Conservation (phyloP, 2,797 vertebrate genomes). For the Meda fulgida region DNA sequence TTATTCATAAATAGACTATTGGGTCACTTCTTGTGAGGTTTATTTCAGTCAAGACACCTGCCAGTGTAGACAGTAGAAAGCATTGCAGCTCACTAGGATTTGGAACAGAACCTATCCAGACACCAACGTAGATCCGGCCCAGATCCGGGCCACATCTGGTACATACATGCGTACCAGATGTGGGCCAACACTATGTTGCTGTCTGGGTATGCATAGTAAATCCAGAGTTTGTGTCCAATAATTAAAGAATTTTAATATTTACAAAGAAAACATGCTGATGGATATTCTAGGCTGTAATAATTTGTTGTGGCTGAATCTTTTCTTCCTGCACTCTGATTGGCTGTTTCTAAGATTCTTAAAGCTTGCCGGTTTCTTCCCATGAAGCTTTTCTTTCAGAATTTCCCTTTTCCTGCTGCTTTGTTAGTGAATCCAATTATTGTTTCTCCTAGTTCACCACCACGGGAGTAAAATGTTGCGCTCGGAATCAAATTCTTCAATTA, state of each 20-base stretch:
- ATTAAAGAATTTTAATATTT: background rate
- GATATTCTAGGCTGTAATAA: background rate
- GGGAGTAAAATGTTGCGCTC: slow-evolving; percentile 99
- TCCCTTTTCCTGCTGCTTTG: slow-evolving; percentile 70
- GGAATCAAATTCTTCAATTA: slow-evolving; percentile 99
- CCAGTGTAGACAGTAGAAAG: background rate
- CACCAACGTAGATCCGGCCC: no score
- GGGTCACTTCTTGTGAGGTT: background rate
- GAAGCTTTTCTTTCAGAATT: slow-evolving; percentile 55
- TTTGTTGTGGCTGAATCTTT: slow-evolving; percentile 28
- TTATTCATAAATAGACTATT: background rate
- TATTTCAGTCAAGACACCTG: background rate
- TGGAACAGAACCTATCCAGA: background rate
- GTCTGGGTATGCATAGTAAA: background rate
- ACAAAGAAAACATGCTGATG: background rate
- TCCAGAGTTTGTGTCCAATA: background rate
- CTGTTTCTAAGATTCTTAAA: slow-evolving; percentile 55
- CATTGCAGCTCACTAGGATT: background rate
- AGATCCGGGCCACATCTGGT: no score
- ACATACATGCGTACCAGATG: no score
- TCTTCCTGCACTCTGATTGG: slow-evolving; percentile 52
- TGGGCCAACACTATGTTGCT: no score
- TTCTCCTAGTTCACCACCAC: slow-evolving; percentile 99
- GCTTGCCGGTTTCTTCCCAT: slow-evolving; percentile 60
- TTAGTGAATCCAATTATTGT: slow-evolving; percentile 85